These are phyloP conservation scores for Teleogryllus oceanicus DNA, from an alignment of 2,888 invertebrate species.

Conservation along the genomic window DNA sequence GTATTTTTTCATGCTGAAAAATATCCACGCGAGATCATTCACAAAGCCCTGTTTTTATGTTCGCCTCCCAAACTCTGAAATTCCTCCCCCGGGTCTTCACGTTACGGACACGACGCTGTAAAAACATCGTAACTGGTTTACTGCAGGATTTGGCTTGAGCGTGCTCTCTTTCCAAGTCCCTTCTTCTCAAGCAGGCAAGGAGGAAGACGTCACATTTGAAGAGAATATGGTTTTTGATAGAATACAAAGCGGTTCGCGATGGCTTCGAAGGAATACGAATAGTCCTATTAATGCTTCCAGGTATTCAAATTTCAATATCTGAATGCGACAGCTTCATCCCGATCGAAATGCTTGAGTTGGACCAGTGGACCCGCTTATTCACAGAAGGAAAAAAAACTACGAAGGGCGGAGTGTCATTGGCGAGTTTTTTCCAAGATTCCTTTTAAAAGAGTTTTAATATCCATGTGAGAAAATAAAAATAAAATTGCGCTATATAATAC, in stretches of 20 bases:
- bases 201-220: background rate
- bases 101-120: background rate
- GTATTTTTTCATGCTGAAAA: too few relatives aligned
- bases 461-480: too few relatives aligned
- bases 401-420: too few relatives aligned
- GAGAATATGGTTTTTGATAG: slow-evolving; percentile 18
- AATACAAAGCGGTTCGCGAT: background rate
- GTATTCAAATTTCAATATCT: background rate
- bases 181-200: background rate
- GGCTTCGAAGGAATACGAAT: background rate
- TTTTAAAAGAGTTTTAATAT: too few relatives aligned
- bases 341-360: background rate
- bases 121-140: background rate
- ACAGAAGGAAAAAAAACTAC: too few relatives aligned
- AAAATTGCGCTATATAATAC: too few relatives aligned
- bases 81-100: background rate
- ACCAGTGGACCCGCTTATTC: too few relatives aligned
- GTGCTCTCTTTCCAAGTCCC: background rate
- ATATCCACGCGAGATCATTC: too few relatives aligned
- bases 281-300: background rate
- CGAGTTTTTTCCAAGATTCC: too few relatives aligned
- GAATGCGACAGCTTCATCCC: background rate
- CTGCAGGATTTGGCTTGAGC: background rate
- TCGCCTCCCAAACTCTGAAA: background rate
- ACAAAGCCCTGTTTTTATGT: background rate